phyloP scores from a whole-genome alignment of 1,140 invertebrate genomes.

The Aphelenchoides besseyi region DNA sequence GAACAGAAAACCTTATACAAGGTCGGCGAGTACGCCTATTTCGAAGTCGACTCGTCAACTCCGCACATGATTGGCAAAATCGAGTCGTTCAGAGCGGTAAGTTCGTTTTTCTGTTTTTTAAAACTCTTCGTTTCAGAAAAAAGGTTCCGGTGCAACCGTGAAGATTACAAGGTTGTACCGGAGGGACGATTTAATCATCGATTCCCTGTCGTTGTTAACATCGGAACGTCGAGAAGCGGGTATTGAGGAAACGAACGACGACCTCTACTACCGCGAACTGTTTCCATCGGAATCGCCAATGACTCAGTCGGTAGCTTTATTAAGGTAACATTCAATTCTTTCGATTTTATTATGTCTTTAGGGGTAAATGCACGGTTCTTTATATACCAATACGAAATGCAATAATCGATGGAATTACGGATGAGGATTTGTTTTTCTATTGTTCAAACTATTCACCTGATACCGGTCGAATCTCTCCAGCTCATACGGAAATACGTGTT shows the following conservation, averaged over 20 bases:
- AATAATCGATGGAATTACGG: slow-evolving; percentile 38
- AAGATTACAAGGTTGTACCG: slow-evolving; percentile 63
- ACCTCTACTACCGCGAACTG: slow-evolving; percentile 34
- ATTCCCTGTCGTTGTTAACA: slow-evolving; percentile 61
- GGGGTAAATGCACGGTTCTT: slow-evolving; percentile 58
- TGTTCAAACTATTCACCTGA: slow-evolving; percentile 69
- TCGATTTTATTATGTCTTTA: slow-evolving; percentile 37
- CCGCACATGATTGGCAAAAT: slow-evolving; percentile 41
- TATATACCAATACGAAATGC: slow-evolving; percentile 25
- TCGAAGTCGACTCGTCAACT: slow-evolving; percentile 17
- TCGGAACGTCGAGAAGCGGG: slow-evolving; percentile 59
- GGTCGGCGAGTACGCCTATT: slow-evolving; percentile 37
- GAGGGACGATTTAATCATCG: slow-evolving; percentile 61
- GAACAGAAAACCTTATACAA: slow-evolving; percentile 26
- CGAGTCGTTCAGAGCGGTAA: slow-evolving; percentile 38
- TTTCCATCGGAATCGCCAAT: slow-evolving; percentile 38
- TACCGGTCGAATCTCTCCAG: slow-evolving; percentile 72
- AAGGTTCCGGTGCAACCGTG: slow-evolving; percentile 61
- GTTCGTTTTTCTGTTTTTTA: slow-evolving; percentile 5
- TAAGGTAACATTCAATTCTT: slow-evolving; percentile 32
- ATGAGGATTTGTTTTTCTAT: slow-evolving; percentile 66
- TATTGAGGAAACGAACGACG: neutral
- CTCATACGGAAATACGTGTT: slow-evolving; percentile 89
- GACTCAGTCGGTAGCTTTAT: slow-evolving; percentile 29
- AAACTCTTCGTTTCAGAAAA: slow-evolving; percentile 58